phyloP scores from a whole-genome alignment of 2,113 vertebrate species.

The Cathartes aura region DNA sequence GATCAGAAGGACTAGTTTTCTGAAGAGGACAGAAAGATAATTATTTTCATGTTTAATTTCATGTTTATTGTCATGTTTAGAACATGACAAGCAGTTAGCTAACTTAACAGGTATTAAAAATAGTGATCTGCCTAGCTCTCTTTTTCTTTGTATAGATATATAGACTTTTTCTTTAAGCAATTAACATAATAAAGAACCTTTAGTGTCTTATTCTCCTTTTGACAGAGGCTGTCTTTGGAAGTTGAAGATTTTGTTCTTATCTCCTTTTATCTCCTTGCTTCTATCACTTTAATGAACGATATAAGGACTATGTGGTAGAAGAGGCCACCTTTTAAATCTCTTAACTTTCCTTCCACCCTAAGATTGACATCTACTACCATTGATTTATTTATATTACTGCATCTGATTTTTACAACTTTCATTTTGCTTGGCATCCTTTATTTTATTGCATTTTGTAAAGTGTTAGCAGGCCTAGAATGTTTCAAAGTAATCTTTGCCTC shows the following conservation, averaged over 20 bases:
- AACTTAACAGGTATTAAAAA: neutral
- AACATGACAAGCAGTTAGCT: neutral
- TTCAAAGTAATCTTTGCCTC: neutral
- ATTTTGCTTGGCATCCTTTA: neutral
- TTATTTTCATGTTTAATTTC: neutral
- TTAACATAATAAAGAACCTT: neutral
- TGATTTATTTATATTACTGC: neutral
- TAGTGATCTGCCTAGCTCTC: neutral
- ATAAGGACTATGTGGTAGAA: neutral
- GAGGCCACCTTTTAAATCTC: neutral
- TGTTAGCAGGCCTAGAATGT: neutral
- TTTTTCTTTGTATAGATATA: neutral
- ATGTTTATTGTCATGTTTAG: neutral
- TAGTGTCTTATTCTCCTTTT: neutral
- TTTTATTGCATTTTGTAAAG: neutral
- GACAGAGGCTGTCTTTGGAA: neutral
- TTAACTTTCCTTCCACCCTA: neutral
- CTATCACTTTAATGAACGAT: neutral
- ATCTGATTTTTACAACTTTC: neutral
- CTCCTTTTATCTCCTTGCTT: neutral
- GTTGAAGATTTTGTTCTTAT: neutral
- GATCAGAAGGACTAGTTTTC: neutral
- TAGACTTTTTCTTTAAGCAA: neutral
- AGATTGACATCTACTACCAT: neutral
- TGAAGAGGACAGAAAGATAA: neutral